phyloP scores from a whole-genome alignment of 2,113 vertebrate species.

The Urocynchramus pylzowi region DNA sequence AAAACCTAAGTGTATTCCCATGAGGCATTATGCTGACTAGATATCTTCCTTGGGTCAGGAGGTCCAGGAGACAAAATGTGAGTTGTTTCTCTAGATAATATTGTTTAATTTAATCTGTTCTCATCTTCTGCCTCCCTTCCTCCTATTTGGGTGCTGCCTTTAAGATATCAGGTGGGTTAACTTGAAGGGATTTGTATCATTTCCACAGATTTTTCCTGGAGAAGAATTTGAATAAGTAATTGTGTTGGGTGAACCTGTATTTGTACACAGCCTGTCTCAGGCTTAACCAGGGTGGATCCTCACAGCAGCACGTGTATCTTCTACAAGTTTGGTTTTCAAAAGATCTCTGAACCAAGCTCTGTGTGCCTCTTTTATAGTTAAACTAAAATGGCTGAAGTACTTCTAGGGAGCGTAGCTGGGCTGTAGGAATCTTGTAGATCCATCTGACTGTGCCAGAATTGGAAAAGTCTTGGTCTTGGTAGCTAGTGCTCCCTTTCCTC shows the following conservation, averaged over 20 bases:
- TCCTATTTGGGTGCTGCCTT: neutral
- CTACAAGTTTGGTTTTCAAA: neutral
- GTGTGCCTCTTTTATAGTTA: neutral
- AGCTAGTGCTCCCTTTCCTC: neutral
- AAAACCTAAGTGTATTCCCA: neutral
- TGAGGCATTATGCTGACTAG: neutral
- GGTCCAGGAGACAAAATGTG: neutral
- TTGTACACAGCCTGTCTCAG: neutral
- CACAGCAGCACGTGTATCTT: neutral
- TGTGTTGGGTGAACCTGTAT: neutral
- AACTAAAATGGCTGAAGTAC: neutral
- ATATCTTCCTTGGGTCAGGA: neutral
- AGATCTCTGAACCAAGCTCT: neutral
- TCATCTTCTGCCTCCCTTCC: neutral
- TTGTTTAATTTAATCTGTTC: neutral
- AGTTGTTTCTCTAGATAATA: neutral
- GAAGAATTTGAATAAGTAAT: neutral
- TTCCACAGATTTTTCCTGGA: neutral
- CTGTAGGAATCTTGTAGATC: neutral
- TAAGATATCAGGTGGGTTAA: neutral
- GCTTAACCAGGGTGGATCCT: neutral
- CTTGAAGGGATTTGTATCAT: neutral
- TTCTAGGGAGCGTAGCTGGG: neutral
- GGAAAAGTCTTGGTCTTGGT: neutral
- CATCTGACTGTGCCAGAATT: neutral